These are phyloP conservation scores for Philhelius pedissequus DNA, from an alignment of 2,888 invertebrate species.

Conservation along the genomic window DNA sequence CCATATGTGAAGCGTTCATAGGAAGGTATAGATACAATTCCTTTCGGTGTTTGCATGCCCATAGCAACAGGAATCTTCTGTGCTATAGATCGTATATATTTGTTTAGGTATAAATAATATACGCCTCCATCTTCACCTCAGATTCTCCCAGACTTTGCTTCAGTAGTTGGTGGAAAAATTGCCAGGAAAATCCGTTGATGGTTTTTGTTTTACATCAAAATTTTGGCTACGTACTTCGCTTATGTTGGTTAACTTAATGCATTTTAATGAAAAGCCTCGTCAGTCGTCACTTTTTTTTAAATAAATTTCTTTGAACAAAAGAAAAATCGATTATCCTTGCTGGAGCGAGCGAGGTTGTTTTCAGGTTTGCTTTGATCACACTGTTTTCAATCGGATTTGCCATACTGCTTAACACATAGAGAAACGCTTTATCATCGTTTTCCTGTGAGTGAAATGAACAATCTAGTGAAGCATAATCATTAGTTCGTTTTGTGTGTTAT, in stretches of 20 bases:
- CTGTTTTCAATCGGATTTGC: not conserved
- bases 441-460: conserved; percentile 46
- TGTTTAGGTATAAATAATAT: too few species aligned
- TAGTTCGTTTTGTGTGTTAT: conserved; percentile 16
- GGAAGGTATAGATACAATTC: too few species aligned
- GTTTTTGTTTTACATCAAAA: not conserved
- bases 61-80: not conserved
- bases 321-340: conserved; percentile 45
- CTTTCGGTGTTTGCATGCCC: not conserved
- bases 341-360: not conserved
- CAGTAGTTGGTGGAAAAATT: not conserved
- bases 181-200: not conserved
- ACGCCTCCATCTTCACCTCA: not conserved
- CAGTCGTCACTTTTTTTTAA: not conserved
- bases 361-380: not conserved
- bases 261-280: not conserved
- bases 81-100: not conserved
- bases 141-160: not conserved
- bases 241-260: not conserved
- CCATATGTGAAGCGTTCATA: not conserved
- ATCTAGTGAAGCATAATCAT: conserved; percentile 24
- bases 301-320: conserved; percentile 32
- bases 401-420: not conserved
- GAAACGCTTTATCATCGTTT: conserved; percentile 52
- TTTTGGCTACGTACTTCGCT: not conserved